phyloP scores from a whole-genome alignment of 2,113 vertebrate genomes.

The Microtus pennsylvanicus region DNA sequence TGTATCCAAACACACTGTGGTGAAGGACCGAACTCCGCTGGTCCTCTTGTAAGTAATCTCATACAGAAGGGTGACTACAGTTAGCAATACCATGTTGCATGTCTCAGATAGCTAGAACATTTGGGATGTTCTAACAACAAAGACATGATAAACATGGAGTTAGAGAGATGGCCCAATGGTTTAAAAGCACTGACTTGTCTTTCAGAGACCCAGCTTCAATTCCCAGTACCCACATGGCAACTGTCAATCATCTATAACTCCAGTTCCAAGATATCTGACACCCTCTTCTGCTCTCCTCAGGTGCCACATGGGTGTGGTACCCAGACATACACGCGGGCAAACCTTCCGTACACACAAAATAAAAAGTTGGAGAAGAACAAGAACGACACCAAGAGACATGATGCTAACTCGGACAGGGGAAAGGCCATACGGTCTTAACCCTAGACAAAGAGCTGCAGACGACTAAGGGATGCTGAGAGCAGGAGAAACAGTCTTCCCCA shows the following conservation, averaged over 20 bases:
- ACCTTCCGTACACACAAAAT: not conserved
- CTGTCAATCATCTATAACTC: not conserved
- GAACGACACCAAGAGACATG: not conserved
- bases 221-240: not conserved
- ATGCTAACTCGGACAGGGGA: not conserved
- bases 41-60: not conserved
- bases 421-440: not conserved
- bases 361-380: not conserved
- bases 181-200: not conserved
- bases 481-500: not conserved
- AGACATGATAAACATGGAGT: not conserved
- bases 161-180: not conserved
- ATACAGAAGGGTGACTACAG: not conserved
- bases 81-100: not conserved
- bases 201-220: not conserved
- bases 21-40: not conserved
- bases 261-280: not conserved
- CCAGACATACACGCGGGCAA: not conserved
- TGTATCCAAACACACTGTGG: not conserved
- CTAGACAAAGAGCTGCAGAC: not conserved
- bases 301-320: not conserved
- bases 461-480: not conserved
- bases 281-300: not conserved
- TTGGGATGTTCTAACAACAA: not conserved
- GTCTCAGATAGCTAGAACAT: not conserved